Base-by-base conservation (phyloP, 2,797 vertebrate genomes). In the Ctenosaura bakeri region DNA sequence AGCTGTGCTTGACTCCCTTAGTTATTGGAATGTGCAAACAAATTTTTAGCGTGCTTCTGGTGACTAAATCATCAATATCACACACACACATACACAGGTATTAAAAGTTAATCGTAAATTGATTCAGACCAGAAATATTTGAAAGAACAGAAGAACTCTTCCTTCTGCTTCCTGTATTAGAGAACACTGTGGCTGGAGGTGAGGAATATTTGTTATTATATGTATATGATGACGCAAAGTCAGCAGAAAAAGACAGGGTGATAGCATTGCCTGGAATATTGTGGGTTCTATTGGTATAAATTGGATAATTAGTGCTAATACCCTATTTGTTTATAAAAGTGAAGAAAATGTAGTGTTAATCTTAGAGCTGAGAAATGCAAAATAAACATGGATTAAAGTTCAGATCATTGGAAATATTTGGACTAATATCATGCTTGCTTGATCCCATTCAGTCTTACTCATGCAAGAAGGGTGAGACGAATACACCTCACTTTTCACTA, bases 191-290 rank as follows among this genome's bases (percentile, higher is more conserved):
- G 3, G 74, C 64, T 0, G 0, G 26, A 74, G 76, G 6, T 24
- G 35, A 77, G 26, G 46, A 78, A 87, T 76, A 24, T 87, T 77
- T n/a, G 66, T 42, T 50, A 29, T n/a, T 62, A 46, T 52, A 59
- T 76, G 5, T 66, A 76, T 29, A 50, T 76, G 59, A 32, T 50
- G 42, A 35, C 46, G 66, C 69, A n/a, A 66, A 66, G 73, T 32
- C 71, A 78, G 26, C 71, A 83, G 77, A 46, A 76, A 18, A 52
- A 50, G 29, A 62, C 35, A 73, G 8, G 54, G 38, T 86, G 46
- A 46, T 71, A 52, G 24, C 8, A 88, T 93, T 92, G 81, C 89
- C 91, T 88, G 69, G 71, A 86, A 59, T 89, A 88, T 92, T 91
- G 38, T 66, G 46, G 4, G 12, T 89, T 78, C 46, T 52, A 7